Percentiles rank a stretch among this genome's conserved stretches.
phyloP scores from a whole-genome alignment of 2,113 vertebrate genomes.

The Neodon shergylaensis region DNA sequence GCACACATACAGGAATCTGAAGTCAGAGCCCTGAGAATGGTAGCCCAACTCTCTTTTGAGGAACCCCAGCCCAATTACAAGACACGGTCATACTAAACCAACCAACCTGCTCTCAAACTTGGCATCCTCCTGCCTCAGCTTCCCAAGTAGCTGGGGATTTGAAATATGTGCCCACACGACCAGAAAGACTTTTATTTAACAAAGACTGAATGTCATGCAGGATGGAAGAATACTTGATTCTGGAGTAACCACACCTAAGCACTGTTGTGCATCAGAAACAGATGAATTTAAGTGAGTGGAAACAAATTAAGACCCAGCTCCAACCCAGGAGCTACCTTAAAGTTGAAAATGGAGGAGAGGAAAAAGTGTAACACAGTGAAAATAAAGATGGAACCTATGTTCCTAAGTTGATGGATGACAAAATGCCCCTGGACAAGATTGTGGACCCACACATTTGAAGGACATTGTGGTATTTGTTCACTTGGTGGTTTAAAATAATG shows the following conservation, averaged over 20 bases:
- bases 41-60: neutral
- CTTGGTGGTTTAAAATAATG: neutral
- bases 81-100: neutral
- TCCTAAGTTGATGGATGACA: neutral
- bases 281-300: neutral
- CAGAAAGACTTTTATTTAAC: neutral
- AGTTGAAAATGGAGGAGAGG: neutral
- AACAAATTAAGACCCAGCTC: rapidly evolving
- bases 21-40: neutral
- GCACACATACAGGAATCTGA: too few species aligned
- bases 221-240: neutral
- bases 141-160: neutral
- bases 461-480: neutral
- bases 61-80: neutral
- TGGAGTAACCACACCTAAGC: too few species aligned
- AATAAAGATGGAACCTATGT: neutral
- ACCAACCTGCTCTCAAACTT: too few species aligned
- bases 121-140: neutral
- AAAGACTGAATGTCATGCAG: neutral
- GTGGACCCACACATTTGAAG: neutral
- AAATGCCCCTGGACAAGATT: neutral
- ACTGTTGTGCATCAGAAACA: neutral
- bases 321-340: neutral
- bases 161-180: neutral
- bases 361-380: neutral